phyloP scores from a whole-genome alignment of 2,888 invertebrate species.

The Phrixothrix hirtus region DNA sequence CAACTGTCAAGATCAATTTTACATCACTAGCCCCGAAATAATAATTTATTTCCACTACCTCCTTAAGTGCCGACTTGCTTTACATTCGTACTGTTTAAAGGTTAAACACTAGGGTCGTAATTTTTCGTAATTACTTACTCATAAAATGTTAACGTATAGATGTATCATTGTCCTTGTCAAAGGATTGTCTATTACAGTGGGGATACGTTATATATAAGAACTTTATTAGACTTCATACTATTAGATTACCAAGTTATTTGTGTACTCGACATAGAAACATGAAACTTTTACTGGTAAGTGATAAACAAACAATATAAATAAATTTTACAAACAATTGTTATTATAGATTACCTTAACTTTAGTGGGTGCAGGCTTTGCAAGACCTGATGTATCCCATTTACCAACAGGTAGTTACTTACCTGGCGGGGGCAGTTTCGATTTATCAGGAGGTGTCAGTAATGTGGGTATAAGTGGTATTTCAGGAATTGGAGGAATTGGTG shows the following conservation, averaged over 20 bases:
- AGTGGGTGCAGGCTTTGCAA: slow-evolving; percentile 45
- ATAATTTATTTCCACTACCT: too few relatives aligned
- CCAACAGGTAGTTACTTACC: slow-evolving; percentile 14
- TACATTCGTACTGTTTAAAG: not conserved
- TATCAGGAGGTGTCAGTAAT: not conserved
- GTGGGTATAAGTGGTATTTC: not conserved
- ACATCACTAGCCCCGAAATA: too few relatives aligned
- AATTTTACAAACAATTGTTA: not conserved
- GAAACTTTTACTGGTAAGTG: not conserved
- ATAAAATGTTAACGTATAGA: too few relatives aligned
- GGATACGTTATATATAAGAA: not conserved
- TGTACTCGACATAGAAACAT: not conserved
- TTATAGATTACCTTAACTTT: slow-evolving; percentile 42
- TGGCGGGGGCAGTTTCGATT: not conserved
- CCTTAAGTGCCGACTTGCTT: too few relatives aligned
- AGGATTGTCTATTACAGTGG: too few relatives aligned
- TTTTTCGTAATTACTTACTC: not conserved
- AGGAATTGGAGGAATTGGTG: too few relatives aligned
- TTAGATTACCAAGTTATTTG: not conserved
- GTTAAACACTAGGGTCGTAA: not conserved
- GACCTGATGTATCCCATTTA: slow-evolving; percentile 4
- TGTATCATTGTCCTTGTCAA: too few relatives aligned
- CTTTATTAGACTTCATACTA: not conserved
- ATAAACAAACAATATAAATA: not conserved
- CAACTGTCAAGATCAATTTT: too few relatives aligned